Evolutionary conservation across 2,888 invertebrate species (phyloP).

Genomic region (Perizoma flavofasciatum): DNA sequence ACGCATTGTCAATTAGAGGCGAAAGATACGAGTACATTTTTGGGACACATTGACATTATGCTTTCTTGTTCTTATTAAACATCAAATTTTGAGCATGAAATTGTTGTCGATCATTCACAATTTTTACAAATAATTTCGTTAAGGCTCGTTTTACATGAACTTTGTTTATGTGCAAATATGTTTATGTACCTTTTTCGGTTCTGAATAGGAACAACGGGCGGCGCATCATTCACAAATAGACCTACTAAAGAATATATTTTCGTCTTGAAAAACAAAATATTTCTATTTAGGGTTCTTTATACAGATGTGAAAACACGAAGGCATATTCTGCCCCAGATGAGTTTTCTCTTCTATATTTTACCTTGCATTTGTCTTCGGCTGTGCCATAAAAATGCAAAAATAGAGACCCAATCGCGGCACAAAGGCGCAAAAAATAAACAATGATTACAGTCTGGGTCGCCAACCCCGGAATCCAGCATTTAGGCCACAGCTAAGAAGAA

Average conservation of each 20-base stretch:
- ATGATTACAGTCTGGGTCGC: conserved; percentile 30
- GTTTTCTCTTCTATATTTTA: conserved; percentile 25
- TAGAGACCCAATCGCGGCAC: conserved; percentile 31
- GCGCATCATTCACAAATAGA: neutral
- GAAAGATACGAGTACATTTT: too few species aligned
- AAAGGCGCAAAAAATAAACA: conserved; percentile 34
- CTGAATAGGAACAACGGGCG: too few species aligned
- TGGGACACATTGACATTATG: too few species aligned
- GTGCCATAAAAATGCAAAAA: conserved; percentile 31
- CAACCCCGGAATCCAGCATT: conserved; percentile 33
- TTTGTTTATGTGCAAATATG: too few species aligned
- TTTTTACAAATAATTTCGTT: too few species aligned
- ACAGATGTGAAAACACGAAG: conserved; percentile 7
- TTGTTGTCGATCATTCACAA: too few species aligned
- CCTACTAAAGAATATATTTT: neutral
- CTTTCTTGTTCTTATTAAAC: too few species aligned
- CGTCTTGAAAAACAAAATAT: neutral
- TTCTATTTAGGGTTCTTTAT: neutral
- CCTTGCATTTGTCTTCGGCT: conserved; percentile 27
- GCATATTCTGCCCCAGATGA: conserved; percentile 21
- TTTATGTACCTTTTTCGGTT: too few species aligned
- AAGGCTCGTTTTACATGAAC: too few species aligned
- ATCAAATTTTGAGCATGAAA: too few species aligned
- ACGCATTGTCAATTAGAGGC: too few species aligned
- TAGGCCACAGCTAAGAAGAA: conserved; percentile 10